These are phyloP conservation scores for Diadegma fenestrale DNA, from an alignment of 2,888 invertebrate species.

Conservation along the genomic window DNA sequence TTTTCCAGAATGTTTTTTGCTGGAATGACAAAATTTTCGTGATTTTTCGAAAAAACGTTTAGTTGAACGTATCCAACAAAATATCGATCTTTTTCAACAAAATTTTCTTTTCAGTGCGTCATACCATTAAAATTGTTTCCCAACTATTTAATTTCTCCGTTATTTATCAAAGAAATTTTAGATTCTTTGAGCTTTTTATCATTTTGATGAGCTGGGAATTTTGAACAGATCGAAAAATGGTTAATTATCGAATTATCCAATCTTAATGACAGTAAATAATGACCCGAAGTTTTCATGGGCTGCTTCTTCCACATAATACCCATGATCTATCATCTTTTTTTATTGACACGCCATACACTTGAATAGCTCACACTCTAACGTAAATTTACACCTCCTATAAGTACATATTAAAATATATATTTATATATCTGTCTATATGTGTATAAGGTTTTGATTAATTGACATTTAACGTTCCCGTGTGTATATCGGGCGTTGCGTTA, in stretches of 20 bases:
- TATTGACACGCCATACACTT: constrained; percentile 56
- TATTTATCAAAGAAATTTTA: too few relatives aligned
- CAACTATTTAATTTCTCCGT: too few relatives aligned
- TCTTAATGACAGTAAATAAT: background rate
- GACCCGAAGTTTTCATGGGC: background rate
- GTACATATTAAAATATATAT: constrained; percentile 20
- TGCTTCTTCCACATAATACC: background rate
- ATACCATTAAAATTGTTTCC: too few relatives aligned
- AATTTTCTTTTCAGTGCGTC: too few relatives aligned
- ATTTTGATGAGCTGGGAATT: background rate
- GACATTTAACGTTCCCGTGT: constrained; percentile 76
- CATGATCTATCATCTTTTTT: constrained; percentile 25
- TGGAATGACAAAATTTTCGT: too few relatives aligned
- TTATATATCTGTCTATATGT: background rate
- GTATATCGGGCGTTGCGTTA: constrained; percentile 68
- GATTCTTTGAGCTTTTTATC: too few relatives aligned
- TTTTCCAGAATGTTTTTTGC: too few relatives aligned
- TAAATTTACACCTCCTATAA: constrained; percentile 32
- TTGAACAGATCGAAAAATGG: background rate
- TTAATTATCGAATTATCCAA: background rate
- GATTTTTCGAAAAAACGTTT: too few relatives aligned
- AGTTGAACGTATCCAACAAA: too few relatives aligned
- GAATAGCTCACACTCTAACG: constrained; percentile 44
- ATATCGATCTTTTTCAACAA: too few relatives aligned
- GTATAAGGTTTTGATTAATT: constrained; percentile 77